These are phyloP conservation scores for Drosophila formosana DNA, from an alignment of 2,888 invertebrate genomes.

Conservation along the genomic window DNA sequence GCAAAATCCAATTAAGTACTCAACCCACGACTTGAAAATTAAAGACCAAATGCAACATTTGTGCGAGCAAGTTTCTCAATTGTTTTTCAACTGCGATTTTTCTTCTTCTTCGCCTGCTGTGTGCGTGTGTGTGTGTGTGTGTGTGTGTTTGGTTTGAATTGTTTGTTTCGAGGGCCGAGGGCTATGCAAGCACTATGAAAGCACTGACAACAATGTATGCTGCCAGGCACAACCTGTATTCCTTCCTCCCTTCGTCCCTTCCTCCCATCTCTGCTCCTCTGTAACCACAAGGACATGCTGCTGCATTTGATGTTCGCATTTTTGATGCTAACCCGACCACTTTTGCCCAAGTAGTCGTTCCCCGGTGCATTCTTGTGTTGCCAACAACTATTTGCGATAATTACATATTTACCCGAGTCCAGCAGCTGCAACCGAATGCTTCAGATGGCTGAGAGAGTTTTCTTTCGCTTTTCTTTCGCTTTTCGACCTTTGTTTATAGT, in stretches of 20 bases:
- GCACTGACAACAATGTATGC: slow-evolving; percentile 38
- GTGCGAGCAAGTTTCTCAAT: slow-evolving; percentile 37
- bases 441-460: too few relatives aligned
- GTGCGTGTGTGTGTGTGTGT: not conserved
- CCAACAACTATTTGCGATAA: slow-evolving; percentile 45
- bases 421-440: not conserved
- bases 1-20: slow-evolving; percentile 60
- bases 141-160: slow-evolving; percentile 14
- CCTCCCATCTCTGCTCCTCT: not conserved
- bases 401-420: slow-evolving; percentile 25
- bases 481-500: not conserved
- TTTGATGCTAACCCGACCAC: slow-evolving; percentile 30
- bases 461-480: too few relatives aligned
- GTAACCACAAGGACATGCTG: not conserved
- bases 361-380: slow-evolving; percentile 18
- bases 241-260: not conserved
- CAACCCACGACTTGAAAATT: slow-evolving; percentile 42
- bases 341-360: slow-evolving; percentile 3
- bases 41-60: slow-evolving; percentile 49
- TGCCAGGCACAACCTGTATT: slow-evolving; percentile 1
- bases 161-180: slow-evolving; percentile 15
- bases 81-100: slow-evolving; percentile 40
- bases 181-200: slow-evolving; percentile 8
- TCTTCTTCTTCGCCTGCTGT: not conserved
- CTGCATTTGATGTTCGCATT: slow-evolving; percentile 35